A percentile compares a stretch with the other conserved stretches of the same genome.
Conservation (phyloP, 2,113 vertebrate species). For the Osmerus eperlanus region DNA sequence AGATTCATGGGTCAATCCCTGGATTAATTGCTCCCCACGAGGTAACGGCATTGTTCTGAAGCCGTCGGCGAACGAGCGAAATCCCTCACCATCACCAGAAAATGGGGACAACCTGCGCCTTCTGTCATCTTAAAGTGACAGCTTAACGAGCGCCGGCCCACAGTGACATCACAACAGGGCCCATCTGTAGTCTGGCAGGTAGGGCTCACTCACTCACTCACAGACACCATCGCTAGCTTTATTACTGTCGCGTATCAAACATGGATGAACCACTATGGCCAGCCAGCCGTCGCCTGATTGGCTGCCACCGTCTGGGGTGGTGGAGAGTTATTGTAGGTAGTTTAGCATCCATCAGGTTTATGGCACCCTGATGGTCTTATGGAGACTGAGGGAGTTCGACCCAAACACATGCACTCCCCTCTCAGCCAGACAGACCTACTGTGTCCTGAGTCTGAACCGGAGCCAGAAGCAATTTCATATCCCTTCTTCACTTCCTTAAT, state of each 20-base stretch:
- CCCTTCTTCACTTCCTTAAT: too few species aligned
- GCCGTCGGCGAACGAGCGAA: slow-evolving; percentile 25
- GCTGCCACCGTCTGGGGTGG: background rate
- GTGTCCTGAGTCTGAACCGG: background rate
- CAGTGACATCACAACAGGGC: slow-evolving; percentile 22
- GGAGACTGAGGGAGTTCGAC: background rate
- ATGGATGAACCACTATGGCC: too few species aligned
- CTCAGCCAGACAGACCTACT: background rate
- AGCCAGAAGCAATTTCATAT: too few species aligned
- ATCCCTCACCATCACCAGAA: slow-evolving; percentile 10
- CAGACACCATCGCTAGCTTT: too few species aligned
- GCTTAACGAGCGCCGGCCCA: slow-evolving; percentile 47
- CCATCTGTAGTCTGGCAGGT: background rate
- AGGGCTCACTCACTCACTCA: too few species aligned
- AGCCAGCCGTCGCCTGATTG: too few species aligned
- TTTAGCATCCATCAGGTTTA: slow-evolving; percentile 8
- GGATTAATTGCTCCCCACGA: slow-evolving; percentile 7
- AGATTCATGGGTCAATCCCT: slow-evolving; percentile 26
- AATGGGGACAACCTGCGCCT: slow-evolving; percentile 39
- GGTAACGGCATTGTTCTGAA: slow-evolving; percentile 29
- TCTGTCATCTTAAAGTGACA: slow-evolving; percentile 33
- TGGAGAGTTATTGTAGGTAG: background rate
- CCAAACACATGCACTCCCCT: background rate
- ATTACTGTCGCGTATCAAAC: too few species aligned
- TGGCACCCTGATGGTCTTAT: background rate